Base-by-base conservation (phyloP, 2,113 vertebrate species). In the Pyxicephalus adspersus region DNA sequence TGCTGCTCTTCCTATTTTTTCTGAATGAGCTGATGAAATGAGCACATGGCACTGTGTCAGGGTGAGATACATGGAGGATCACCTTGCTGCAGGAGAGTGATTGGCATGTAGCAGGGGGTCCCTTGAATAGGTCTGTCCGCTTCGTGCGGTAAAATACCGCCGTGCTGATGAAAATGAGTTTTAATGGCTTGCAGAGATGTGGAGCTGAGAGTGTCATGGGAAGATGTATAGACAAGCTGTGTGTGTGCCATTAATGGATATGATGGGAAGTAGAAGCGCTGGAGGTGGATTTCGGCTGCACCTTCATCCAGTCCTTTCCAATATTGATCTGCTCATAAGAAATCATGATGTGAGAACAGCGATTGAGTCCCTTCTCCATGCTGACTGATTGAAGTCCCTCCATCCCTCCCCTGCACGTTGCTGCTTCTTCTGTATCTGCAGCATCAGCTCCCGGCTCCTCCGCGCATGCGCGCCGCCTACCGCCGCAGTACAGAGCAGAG, bases 401-500 rank as follows among this genome's bases (percentile, higher is more conserved):
- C 64, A 15, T 34, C 67, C 70, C 60, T 66, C 65, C 68, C 70
- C 9, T 63, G 61, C 84, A 83, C 68, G 64, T n/a, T n/a, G n/a
- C n/a, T n/a, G n/a, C 5, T 83, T 45, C 38, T 3, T 9, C 76
- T 83, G 81, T 22, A 92, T 92, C 90, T 93, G 93, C 93, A 91
- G 91, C 91, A 90, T 93, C 93, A 93, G 92, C 93, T 83, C 90
- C 90, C 91, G 85, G 83, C 81, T 66, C 45, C 74, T 55, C 80
- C 80, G 92, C 93, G 92, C 92, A 92, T 90, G 61, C 92, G 90
- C 93, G 88, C 86, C 91, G 84, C 19, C 84, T 83, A 86, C 86
- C 83, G 87, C 93, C 91, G 93, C 93, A 94, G 92, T 93, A 88
- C 86, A 84, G 81, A 85, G 87, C 83, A 81, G 81, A 88, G 86